Base-by-base conservation (phyloP, 2,888 invertebrate species). In the Magallana nippona region DNA sequence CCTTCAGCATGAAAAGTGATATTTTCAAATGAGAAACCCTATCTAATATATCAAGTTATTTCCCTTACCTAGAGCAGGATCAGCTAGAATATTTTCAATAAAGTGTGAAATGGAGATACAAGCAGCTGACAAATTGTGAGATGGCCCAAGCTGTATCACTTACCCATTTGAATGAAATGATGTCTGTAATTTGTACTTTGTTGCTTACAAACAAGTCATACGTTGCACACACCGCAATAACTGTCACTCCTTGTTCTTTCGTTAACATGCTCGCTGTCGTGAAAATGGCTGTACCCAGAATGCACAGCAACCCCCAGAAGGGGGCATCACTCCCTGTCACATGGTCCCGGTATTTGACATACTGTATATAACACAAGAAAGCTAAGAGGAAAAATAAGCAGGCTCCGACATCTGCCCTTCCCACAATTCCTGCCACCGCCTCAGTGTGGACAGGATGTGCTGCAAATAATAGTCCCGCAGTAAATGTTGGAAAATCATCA, bases 361-460 rank as follows among this genome's bases (percentile, higher is more conserved):
- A 94, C 81, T 89, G 87, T 91, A 96, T 96, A 95, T 98, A 99
- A 81, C 96, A 96, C 91, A 98, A 95, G 93, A 98, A 97, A 89
- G 98, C 96, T 87, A 97, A 95, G 86, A 98, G 96, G 94, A 98
- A 98, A 94, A 98, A 97, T 91, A 98, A 96, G 94, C 98, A 98
- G 17, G 98, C 97, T 55, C 98, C 96, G 77, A 99, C 95, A 94
- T 99, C 99, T 2, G 99, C 98, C 84, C 99, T 96, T 1, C 99
- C 99, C 17, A 99, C 99, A 81, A 94, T 87, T 85, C 91, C 98
- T 0, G 98, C 98, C 57, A 99, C 98, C 0, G 99, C 98, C 95
- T 99, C 99, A 3, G 98, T 97, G 95, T 99, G 99, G 91, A 99
- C 96, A 17, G 99, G 99, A 95, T 99, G 99, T 1, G 97, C 96